Evolutionary conservation across 2,113 vertebrate genomes (phyloP), one percentile per base, ranked within the genome.

Genomic region (Pitta sordida): DNA sequence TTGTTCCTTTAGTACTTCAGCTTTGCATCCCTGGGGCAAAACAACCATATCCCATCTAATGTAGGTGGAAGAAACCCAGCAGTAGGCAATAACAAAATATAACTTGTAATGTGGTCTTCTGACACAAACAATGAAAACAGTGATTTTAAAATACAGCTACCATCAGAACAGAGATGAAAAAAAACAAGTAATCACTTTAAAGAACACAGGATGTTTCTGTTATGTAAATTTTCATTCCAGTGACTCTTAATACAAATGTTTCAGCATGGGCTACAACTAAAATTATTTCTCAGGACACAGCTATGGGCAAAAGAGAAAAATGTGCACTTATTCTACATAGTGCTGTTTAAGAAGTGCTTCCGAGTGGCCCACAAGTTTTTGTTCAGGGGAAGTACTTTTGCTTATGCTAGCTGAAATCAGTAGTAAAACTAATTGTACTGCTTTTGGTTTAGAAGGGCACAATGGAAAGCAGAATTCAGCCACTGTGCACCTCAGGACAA

Each of bases 1-100:
- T 96, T 96, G 87, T 88, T 96, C 62, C 86, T 96, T 90, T 95
- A 91, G 94, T 92, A 91, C 86, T 94, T 93, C 17, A 91, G 83
- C 67, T 93, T 41, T 93, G 85, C 86, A 83, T 88, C 78, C 92
- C 90, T 15, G 53, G 76, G 90, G 96, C 94, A 94, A 97, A 36
- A 64, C 82, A 96, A 88, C 90, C 18, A 2, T 18, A 94, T 92
- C 64, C 88, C 85, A 87, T 51, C 82, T 90, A 91, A 82, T 30
- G 55, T 37, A 83, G 56, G 68, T 56, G 39, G 32, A 81, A 94
- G 51, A 94, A 92, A 90, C 24, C 36, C 59, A 80, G 24, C 32
- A 52, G 75, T 13, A 89, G 36, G 53, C n/a, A 79, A 10, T 22
- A 93, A 90, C 10, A 85, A 77, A 87, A 87, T 43, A 29, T 3